Evolutionary conservation across 2,797 vertebrate species (phyloP).

Genomic region (Tinamus major): DNA sequence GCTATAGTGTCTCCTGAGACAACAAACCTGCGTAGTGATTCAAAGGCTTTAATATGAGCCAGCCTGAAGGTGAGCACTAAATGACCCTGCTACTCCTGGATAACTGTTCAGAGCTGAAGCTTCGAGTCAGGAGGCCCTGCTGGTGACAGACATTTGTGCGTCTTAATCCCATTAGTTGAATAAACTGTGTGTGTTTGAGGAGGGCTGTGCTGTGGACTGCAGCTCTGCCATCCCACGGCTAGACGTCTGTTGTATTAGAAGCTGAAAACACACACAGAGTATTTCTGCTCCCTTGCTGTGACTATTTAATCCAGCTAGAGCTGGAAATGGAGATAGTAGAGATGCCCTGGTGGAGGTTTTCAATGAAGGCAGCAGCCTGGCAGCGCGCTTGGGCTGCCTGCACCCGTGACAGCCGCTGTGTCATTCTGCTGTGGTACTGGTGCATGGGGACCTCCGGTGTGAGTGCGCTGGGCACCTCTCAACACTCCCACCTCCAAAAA

Average conservation of each 20-base stretch:
- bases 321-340: neutral
- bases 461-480: neutral
- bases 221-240: neutral
- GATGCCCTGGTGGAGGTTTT: neutral
- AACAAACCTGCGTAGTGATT: neutral
- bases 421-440: neutral
- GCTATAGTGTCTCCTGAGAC: neutral
- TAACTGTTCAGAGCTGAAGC: neutral
- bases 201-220: neutral
- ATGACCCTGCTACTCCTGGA: neutral
- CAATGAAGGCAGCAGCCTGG: neutral
- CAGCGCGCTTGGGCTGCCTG: neutral
- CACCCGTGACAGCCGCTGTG: neutral
- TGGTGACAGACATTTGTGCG: neutral
- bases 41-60: neutral
- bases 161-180: neutral
- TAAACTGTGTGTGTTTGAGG: neutral
- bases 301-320: neutral
- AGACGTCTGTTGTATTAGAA: neutral
- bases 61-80: neutral
- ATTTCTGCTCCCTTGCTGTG: neutral
- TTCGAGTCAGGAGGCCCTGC: neutral
- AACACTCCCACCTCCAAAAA: neutral
- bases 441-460: fast-evolving
- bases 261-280: neutral